Evolutionary conservation across 2,888 invertebrate species (phyloP), one percentile per base, ranked within the genome.

Genomic region (Drosophila atroscutellata): DNA sequence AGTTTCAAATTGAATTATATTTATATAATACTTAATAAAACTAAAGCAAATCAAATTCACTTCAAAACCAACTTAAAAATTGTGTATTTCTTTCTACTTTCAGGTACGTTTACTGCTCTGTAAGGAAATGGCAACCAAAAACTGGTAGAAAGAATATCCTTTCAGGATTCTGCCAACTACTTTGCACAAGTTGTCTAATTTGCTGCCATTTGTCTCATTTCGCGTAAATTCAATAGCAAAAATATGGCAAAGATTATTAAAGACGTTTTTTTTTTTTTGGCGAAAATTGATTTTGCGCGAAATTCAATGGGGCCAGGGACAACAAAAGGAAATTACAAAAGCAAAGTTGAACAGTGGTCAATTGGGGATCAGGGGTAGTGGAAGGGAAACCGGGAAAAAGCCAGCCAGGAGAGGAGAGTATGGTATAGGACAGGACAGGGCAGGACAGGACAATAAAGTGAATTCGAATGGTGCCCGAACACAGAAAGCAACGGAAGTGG

Each of bases 161-260:
- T 68, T 68, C 47, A 60, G 56, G 73, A 75, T 65, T 77, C 78
- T 86, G 78, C 80, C 79, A 87, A 83, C 72, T 81, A 62, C 55
- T 60, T 57, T 34, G 58, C 58, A 69, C 74, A 74, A 85, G 83
- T 86, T 86, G 86, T 79, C 86, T 75, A 82, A 86, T 83, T 87
- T 79, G 72, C 61, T 67, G 68, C 42, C 58, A 60, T 62, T 64
- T 55, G 26, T 51, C 59, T 56, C 54, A 20, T 34, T 64, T 45
- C 15, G 39, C 11, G 32, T 8, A 45, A 55, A 55, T 51, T 42
- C 54, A 37, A 80, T 64, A 47, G 47, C 36, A 45, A 30, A 54
- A 60, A 36, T 69, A 39, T 50, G 34, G 50, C 24, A 36, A 39
- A 65, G 55, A 28, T 68, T 57, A 52, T 61, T 4, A 28, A 56